These are phyloP conservation scores for Campoplex capitator DNA, from an alignment of 2,888 invertebrate species.

Conservation along the genomic window DNA sequence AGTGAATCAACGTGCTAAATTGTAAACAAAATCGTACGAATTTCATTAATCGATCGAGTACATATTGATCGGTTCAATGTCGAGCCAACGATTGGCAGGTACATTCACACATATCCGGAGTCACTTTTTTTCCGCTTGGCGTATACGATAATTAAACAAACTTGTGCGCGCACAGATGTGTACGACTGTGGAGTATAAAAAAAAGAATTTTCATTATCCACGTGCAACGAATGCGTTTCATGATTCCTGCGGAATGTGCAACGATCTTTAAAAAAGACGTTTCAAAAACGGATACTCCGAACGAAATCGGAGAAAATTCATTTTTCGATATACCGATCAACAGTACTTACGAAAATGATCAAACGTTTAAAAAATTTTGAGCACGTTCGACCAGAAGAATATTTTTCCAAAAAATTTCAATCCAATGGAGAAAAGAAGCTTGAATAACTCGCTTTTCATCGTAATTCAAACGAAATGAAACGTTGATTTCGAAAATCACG, in stretches of 20 bases:
- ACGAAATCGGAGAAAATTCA: not conserved
- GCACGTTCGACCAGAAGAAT: too few relatives aligned
- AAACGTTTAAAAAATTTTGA: too few relatives aligned
- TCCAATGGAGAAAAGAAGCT: too few relatives aligned
- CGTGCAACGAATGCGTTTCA: not conserved
- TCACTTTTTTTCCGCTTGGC: constrained; percentile 15
- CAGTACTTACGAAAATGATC: too few relatives aligned
- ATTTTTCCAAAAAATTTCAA: too few relatives aligned
- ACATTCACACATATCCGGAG: not conserved
- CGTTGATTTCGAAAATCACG: not conserved
- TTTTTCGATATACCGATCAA: not conserved
- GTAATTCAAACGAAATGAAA: not conserved
- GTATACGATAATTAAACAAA: not conserved
- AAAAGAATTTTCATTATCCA: constrained; percentile 14
- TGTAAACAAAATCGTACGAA: constrained; percentile 23
- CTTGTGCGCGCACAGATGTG: constrained; percentile 11
- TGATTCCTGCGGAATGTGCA: too few relatives aligned
- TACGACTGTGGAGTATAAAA: constrained; percentile 51
- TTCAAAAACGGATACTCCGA: not conserved
- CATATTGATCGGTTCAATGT: not conserved
- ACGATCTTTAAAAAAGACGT: not conserved
- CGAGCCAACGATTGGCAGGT: constrained; percentile 21
- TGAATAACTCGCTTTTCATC: too few relatives aligned
- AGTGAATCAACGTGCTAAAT: constrained; percentile 41
- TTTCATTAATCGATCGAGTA: constrained; percentile 22